These are phyloP conservation scores for Clarias laeviceps DNA, from an alignment of 2,797 vertebrate species.

Conservation along the genomic window DNA sequence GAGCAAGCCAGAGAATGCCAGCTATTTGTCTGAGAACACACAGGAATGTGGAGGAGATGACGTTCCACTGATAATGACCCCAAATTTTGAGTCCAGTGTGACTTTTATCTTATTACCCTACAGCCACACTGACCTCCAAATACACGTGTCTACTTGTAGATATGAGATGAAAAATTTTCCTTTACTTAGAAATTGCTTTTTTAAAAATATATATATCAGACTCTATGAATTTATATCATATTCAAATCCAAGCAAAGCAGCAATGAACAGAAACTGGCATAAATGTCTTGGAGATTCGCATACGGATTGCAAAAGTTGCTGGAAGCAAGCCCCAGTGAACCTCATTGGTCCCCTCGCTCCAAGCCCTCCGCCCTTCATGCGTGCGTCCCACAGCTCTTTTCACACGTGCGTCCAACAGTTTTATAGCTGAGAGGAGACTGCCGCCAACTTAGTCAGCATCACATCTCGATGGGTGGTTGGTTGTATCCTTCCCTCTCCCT, in stretches of 20 bases:
- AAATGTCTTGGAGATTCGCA: constrained; percentile 17
- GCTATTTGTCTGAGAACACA: constrained; percentile 43
- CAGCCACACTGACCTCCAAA: constrained; percentile 27
- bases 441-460: constrained; percentile 66
- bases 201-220: neutral
- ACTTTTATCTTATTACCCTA: constrained; percentile 12
- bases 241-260: neutral
- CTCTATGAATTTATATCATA: constrained; percentile 4
- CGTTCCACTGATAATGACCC: constrained; percentile 51
- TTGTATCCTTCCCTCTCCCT: constrained; percentile 64
- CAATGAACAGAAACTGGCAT: neutral
- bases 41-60: constrained; percentile 45
- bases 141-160: neutral
- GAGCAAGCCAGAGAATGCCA: constrained; percentile 46
- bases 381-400: constrained; percentile 41
- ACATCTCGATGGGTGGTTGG: constrained; percentile 71
- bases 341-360: constrained; percentile 4
- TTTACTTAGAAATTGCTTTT: constrained; percentile 8
- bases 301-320: constrained; percentile 48
- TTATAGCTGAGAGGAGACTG: constrained; percentile 39
- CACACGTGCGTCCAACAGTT: constrained; percentile 44
- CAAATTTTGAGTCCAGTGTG: constrained; percentile 36
- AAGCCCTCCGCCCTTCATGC: constrained; percentile 36
- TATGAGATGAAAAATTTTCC: neutral
- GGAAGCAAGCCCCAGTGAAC: constrained; percentile 35